phyloP scores from a whole-genome alignment of 92 coral and sea anemone species.

The Porites divaricata region DNA sequence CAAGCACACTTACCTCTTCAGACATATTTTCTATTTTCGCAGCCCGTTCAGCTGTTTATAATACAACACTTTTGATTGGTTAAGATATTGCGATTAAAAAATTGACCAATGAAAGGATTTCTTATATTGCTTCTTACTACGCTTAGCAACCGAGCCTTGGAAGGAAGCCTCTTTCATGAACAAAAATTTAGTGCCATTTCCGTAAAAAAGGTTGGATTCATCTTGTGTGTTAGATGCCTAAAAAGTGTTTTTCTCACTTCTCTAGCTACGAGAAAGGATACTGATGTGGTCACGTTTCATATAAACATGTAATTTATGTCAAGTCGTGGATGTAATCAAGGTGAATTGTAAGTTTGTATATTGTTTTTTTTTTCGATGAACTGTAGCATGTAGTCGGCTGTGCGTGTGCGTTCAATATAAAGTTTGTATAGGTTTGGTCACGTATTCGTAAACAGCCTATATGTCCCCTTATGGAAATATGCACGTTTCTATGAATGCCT shows the following conservation, averaged over 20 bases:
- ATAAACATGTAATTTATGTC: neutral
- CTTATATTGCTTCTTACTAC: neutral
- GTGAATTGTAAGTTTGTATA: neutral
- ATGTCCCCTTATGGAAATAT: neutral
- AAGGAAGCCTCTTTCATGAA: neutral
- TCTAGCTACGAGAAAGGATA: neutral
- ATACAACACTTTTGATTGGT: conserved; percentile 43
- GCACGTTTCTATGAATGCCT: too few relatives aligned
- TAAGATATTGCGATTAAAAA: neutral
- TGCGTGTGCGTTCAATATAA: neutral
- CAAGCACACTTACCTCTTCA: conserved; percentile 8
- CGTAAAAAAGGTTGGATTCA: neutral
- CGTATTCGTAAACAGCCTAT: neutral
- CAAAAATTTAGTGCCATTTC: neutral
- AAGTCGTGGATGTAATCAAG: neutral
- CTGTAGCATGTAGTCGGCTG: neutral
- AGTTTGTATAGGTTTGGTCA: too few relatives aligned
- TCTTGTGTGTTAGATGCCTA: neutral
- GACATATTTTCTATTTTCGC: conserved; percentile 30
- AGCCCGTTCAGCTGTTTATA: neutral
- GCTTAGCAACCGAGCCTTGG: conserved; percentile 46
- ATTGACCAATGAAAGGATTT: conserved; percentile 43
- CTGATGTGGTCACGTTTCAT: neutral
- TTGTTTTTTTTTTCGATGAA: too few relatives aligned
- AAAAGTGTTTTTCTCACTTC: neutral